Percentiles rank a stretch among this genome's conserved stretches.
Evolutionary conservation across 2,888 invertebrate species (phyloP).

Genomic region (Sialis lutaria): DNA sequence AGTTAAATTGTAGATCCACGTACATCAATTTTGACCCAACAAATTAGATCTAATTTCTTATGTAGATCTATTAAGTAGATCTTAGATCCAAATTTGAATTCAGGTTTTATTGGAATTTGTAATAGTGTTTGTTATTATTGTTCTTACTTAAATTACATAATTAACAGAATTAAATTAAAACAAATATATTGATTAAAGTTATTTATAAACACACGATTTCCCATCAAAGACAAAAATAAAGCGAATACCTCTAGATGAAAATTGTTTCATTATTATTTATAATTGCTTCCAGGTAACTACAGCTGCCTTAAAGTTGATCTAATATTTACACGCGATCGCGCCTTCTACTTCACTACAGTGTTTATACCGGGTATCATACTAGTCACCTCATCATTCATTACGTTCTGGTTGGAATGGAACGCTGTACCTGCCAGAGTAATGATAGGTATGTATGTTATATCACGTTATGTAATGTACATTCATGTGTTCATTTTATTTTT

Average conservation of each 20-base stretch:
- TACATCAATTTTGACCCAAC: no score
- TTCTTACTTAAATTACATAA: no score
- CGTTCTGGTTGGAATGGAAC: slow-evolving; percentile 96
- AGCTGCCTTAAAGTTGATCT: slow-evolving; percentile 88
- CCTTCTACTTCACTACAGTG: slow-evolving; percentile 93
- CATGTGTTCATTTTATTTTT: no score
- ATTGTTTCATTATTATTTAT: background rate
- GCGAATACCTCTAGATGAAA: background rate
- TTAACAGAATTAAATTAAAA: no score
- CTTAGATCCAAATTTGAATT: no score
- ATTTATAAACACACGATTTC: background rate
- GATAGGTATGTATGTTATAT: slow-evolving; percentile 56
- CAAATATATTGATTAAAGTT: background rate
- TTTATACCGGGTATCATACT: slow-evolving; percentile 93
- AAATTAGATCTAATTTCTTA: no score
- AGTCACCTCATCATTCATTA: slow-evolving; percentile 92
- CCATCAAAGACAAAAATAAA: background rate
- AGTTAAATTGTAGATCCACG: no score
- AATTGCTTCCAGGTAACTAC: slow-evolving; percentile 63
- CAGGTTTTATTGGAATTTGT: no score
- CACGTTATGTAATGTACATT: background rate
- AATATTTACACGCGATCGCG: slow-evolving; percentile 87
- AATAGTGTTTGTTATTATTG: no score
- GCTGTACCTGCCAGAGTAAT: slow-evolving; percentile 91
- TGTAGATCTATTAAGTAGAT: no score